Base-by-base conservation (phyloP, 2,888 invertebrate genomes). In the Drosophila hamatofila region DNA sequence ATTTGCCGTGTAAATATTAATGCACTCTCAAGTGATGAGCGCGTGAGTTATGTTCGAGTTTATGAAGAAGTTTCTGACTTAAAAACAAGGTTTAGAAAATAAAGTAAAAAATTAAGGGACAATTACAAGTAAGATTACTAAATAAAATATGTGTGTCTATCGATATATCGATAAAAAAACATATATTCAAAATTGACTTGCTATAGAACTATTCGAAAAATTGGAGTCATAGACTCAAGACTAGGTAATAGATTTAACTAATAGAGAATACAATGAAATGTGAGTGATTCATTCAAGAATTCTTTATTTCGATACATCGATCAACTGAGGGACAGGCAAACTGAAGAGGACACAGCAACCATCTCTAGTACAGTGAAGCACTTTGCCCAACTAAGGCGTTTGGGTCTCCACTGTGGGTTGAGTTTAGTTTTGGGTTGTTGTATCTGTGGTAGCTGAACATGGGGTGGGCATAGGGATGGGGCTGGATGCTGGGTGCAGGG, bases 1-100 rank as follows among this genome's bases (percentile, higher is more conserved):
- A 80, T 83, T 76, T 81, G 77, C 80, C 80, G 84, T 84, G 84
- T 80, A 84, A 84, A 87, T 87, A 84, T 84, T 83, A 87, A 84
- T 84, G 82, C 82, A 76, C 68, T 25, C 9, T 18, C 16, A 44
- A 61, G 78, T 9, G 74, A 74, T 74, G 74, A 42, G 14, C 8
- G 25, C 63, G 64, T 72, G 72, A 54, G 23, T 41, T 33, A 7
- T 35, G n/a, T 14, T 21, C 16, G 49, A 39, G 8, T 21, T 18
- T 12, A 14, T 30, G 3, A 30, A 7, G 49, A 27, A 30, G 1
- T 25, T 16, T n/a, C 4, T 16, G n/a, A n/a, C n/a, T n/a, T n/a
- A n/a, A n/a, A 14, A 8, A 1, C 18, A 35, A 35, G 2, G n/a
- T n/a, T n/a, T n/a, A n/a, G 49, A 18, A 30, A 16, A 16, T 5